Evolutionary conservation across 2,113 vertebrate genomes (phyloP), one percentile per base, ranked within the genome.

Genomic region (Amia ocellicauda): DNA sequence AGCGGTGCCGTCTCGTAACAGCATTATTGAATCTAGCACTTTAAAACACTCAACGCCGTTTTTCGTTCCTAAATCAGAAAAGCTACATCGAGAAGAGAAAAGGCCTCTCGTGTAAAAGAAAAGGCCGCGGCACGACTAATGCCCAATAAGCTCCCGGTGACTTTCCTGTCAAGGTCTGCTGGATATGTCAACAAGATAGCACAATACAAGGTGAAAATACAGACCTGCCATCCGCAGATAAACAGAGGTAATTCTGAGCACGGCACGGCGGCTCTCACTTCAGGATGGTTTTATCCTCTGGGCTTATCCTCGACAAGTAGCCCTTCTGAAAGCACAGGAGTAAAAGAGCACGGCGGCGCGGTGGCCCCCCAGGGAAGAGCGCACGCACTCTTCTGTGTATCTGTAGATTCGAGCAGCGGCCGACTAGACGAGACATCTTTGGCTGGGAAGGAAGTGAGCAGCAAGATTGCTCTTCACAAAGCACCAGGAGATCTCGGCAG

Each of bases 121-220:
- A 14, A 47, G 52, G 53, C 40, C 5, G 27, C 23, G 43, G 23
- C 58, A 14, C 28, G 3, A 36, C 42, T 61, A 56, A 70, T 49
- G 42, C 42, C 59, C 41, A n/a, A 64, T 56, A 62, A 47, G 51
- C 42, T 52, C 43, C 26, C 31, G 49, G 60, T 29, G 59, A 51
- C 24, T 26, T 51, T 58, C 45, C 58, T 41, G 64, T 74, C 61
- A 70, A 64, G 68, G 65, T 74, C 65, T 63, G 43, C 64, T 65
- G 61, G 62, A 63, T 65, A 58, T 68, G 72, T 68, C 68, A 74
- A 68, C 58, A 45, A 64, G 72, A 74, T 70, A 67, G 62, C n/a
- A n/a, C 59, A 29, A 9, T 4, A 55, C 41, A 47, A 64, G 64
- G 43, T 58, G 45, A 54, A 54, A 55, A 63, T 42, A 28, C 56